Evolutionary conservation across 2,113 vertebrate species (phyloP), one percentile per base, ranked within the genome.

Genomic region (Xiphophorus couchianus): DNA sequence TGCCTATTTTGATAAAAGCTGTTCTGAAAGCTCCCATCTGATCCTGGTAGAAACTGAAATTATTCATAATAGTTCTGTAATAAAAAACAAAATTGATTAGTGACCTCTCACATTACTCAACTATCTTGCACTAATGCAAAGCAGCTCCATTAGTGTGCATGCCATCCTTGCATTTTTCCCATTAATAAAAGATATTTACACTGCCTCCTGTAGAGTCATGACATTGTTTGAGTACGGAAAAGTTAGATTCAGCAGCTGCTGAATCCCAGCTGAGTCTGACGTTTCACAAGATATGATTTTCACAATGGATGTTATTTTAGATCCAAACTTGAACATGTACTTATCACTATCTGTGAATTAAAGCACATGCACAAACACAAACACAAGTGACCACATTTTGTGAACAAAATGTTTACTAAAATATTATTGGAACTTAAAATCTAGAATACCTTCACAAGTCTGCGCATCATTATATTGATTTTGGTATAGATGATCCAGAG

Each of bases 61-160:
- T 58, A 0, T 80, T 42, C 71, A 90, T 73, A 2, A 25, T 0
- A 1, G 60, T 1, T 61, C 89, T 91, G 69, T 5, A 12, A 70
- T 33, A 31, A 39, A 44, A 73, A 67, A 4, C 33, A 33, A 37
- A 78, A 37, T 6, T 12, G 25, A 62, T 25, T 65, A 65, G 22
- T 8, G 35, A 35, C 35, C 35, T 35, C 5, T 63, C 62, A 64
- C 62, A 31, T 33, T 64, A 22, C 0, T 13, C 6, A 19, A 33
- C 19, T 35, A 35, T 33, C 17, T 65, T 19, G 31, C 31, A 4
- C 17, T 19, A 33, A 19, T 35, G 17, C 3, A 33, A 25, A 35
- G 15, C 5, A 64, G 15, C 35, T 48, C 44, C 3, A 42, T 48
- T 48, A 48, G 44, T 6, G 44, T 17, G 14, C 14, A 14, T 42